Base-by-base conservation (phyloP, 2,113 vertebrate species). In the Chrysemys picta region DNA sequence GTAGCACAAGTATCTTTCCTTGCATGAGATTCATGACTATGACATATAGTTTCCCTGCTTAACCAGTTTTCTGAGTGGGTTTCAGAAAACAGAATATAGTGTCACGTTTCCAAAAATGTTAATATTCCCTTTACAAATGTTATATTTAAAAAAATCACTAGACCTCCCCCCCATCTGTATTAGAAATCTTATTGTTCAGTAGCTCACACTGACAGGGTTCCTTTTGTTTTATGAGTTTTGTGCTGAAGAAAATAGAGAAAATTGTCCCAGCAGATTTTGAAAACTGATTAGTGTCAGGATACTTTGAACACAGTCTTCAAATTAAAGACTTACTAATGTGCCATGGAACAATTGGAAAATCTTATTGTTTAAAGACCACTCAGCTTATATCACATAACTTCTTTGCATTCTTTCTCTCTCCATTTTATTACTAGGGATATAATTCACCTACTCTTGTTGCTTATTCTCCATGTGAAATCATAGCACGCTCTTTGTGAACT, bases 381-480 rank as follows among this genome's bases (percentile, higher is more conserved):
- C 4, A 80, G 12, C 1, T 82, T 93, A 49, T 56, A 38, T 22
- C 54, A 22, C 19, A 47, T 5, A 80, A 47, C 78, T 75, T 14
- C 8, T 85, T 91, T 95, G 31, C 47, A n/a, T 54, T 38, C 12
- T 89, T 6, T 82, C 92, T 83, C 85, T 6, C 86, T 21, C 12
- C 27, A 69, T 29, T 19, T 50, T 62, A 86, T n/a, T 82, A 25
- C 9, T 13, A 69, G 31, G 25, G 49, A 75, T 62, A 0, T 82
- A 85, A 86, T 94, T 96, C 84, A 89, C 45, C 80, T 69, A 52
- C 80, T 92, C 38, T 88, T 83, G 21, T 50, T 1, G 0, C 6
- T 76, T 94, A 16, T 19, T 93, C 11, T 90, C 16, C 45, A 79
- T 81, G 57, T 93, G 79, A 94, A 93, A 92, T 95, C 53, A 53